Evolutionary conservation across 2,113 vertebrate genomes (phyloP).

Genomic region (Apistogramma diplotaenia): DNA sequence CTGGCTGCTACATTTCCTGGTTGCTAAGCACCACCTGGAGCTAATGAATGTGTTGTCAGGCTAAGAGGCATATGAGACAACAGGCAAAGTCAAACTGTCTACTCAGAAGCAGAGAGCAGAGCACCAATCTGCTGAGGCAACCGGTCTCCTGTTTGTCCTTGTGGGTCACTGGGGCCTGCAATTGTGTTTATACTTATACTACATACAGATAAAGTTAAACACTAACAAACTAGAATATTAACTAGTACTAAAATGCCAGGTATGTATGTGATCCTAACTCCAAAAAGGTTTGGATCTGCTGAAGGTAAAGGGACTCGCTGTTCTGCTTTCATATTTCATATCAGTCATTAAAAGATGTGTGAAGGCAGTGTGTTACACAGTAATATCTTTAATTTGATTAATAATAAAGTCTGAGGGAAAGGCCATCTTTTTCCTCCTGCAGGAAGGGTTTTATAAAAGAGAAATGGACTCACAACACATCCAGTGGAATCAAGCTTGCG

Average conservation of each 20-base stretch:
- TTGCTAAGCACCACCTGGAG: conserved; percentile 66
- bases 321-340: neutral
- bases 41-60: conserved; percentile 46
- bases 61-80: conserved; percentile 18
- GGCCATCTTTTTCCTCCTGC: neutral
- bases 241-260: neutral
- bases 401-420: neutral
- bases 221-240: neutral
- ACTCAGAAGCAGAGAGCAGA: conserved; percentile 13
- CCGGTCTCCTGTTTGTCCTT: conserved; percentile 35
- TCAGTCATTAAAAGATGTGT: conserved; percentile 3
- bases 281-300: conserved; percentile 1
- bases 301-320: neutral
- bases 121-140: neutral
- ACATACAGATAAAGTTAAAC: neutral
- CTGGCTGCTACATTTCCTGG: conserved; percentile 60
- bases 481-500: conserved; percentile 95
- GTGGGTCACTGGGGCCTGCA: conserved; percentile 20
- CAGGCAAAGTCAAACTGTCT: conserved; percentile 20
- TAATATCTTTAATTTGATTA: neutral
- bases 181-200: conserved; percentile 33
- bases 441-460: neutral
- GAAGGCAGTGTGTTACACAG: neutral
- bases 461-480: conserved; percentile 85
- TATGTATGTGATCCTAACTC: neutral